A percentile compares a stretch with the other conserved stretches of the same genome.
phyloP scores from a whole-genome alignment of 2,113 vertebrate genomes.

The Etheostoma spectabile region DNA sequence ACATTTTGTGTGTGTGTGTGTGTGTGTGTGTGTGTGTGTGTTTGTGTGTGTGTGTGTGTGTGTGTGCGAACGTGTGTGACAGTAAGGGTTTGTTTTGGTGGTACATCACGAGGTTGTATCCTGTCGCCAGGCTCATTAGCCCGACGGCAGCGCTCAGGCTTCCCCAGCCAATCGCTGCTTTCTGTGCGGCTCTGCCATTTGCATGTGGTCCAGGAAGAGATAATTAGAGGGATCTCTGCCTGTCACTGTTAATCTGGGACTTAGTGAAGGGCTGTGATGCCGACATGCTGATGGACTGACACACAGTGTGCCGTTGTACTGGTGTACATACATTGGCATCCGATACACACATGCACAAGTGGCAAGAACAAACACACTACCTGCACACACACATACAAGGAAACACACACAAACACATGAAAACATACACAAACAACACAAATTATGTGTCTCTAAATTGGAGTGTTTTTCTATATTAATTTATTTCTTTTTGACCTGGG shows the following conservation, averaged over 20 bases:
- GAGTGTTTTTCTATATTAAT: constrained; percentile 16
- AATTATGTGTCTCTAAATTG: constrained; percentile 3
- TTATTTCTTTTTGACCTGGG: constrained; percentile 40
- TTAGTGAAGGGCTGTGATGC: constrained; percentile 82
- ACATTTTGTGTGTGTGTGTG: neutral
- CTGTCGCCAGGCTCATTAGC: constrained; percentile 82
- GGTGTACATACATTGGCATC: constrained; percentile 44
- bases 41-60: neutral
- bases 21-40: constrained; percentile 9
- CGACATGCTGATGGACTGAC: constrained; percentile 78
- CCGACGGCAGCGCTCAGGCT: constrained; percentile 61
- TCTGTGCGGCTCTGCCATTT: constrained; percentile 77
- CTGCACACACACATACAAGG: constrained; percentile 3
- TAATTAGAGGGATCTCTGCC: constrained; percentile 87
- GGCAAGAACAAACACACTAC: constrained; percentile 11
- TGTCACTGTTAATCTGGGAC: constrained; percentile 88
- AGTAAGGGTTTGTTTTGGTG: constrained; percentile 58
- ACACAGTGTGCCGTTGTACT: constrained; percentile 37
- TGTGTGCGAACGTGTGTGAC: constrained; percentile 31
- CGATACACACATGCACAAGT: constrained; percentile 18
- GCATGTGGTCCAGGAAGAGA: constrained; percentile 86
- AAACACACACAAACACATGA: neutral
- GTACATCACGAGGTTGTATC: constrained; percentile 73
- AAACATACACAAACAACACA: constrained; percentile 19
- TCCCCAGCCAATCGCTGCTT: constrained; percentile 74